phyloP scores from a whole-genome alignment of 2,888 invertebrate species.

The Nephrotoma appendiculata region DNA sequence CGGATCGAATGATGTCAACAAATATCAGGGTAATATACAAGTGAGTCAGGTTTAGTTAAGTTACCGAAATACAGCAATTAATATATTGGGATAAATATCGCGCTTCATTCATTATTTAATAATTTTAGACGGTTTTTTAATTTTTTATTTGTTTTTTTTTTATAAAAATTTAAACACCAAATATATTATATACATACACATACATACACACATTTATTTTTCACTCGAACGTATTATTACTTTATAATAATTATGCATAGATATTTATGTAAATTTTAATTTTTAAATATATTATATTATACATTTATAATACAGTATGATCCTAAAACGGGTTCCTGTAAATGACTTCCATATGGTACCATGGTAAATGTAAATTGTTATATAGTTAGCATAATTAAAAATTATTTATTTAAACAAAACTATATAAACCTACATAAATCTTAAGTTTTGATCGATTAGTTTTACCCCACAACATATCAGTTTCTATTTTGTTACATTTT shows the following conservation, averaged over 20 bases:
- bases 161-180: neutral
- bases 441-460: neutral
- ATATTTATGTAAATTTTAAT: neutral
- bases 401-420: neutral
- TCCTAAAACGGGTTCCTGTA: neutral
- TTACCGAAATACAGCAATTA: neutral
- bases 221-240: neutral
- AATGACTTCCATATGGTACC: neutral
- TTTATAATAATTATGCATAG: neutral
- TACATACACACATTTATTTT: neutral
- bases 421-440: neutral
- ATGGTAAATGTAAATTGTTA: neutral
- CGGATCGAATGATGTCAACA: neutral
- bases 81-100: neutral
- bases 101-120: neutral
- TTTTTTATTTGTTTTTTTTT: neutral
- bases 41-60: conserved; percentile 15
- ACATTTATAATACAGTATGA: neutral
- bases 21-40: conserved; percentile 10
- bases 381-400: neutral
- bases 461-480: neutral
- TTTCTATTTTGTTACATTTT: neutral
- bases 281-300: neutral
- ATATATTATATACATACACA: neutral
- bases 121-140: neutral